phyloP scores from a whole-genome alignment of 2,113 vertebrate species.

The Dasyornis broadbenti region DNA sequence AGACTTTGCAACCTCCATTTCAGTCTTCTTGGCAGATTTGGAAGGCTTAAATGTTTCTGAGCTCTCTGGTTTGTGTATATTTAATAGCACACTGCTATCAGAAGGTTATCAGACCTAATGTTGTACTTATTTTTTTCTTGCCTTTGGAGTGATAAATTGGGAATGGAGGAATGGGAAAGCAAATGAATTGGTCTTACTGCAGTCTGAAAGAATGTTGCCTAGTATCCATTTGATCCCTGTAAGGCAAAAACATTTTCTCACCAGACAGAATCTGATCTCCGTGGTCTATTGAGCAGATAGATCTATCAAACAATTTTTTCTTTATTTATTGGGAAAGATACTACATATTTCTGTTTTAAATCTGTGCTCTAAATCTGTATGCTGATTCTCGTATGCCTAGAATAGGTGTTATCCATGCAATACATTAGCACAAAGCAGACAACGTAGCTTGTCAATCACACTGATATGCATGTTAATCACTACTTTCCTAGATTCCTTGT shows the following conservation, averaged over 20 bases:
- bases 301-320: not conserved
- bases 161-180: not conserved
- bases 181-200: not conserved
- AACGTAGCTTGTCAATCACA: constrained; percentile 46
- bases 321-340: not conserved
- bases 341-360: constrained; percentile 14
- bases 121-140: not conserved
- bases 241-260: not conserved
- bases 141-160: not conserved
- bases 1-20: not conserved
- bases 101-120: not conserved
- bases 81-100: not conserved
- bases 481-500: constrained; percentile 70
- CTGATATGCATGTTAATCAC: constrained; percentile 64
- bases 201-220: not conserved
- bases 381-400: constrained; percentile 22
- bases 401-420: constrained; percentile 5
- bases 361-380: not conserved
- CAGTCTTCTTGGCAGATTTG: not conserved
- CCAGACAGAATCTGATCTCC: not conserved
- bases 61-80: not conserved
- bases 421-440: constrained; percentile 27
- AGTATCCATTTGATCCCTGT: not conserved
- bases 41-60: not conserved
- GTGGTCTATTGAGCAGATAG: not conserved